Percentiles rank a stretch among this genome's conserved stretches.
These are phyloP conservation scores for Polypterus bichir DNA, from an alignment of 2,113 vertebrate species.

Conservation along the genomic window DNA sequence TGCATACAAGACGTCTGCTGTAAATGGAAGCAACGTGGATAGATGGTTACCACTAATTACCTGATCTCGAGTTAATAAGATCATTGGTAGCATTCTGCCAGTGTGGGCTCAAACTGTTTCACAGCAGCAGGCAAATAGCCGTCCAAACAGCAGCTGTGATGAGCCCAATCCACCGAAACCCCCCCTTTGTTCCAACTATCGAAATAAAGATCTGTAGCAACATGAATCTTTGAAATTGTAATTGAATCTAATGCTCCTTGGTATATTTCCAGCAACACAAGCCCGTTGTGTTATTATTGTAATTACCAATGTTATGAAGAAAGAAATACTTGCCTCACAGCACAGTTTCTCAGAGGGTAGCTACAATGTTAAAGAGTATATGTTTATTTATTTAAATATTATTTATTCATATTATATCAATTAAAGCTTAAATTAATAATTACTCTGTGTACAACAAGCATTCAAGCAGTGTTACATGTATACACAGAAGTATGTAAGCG, in stretches of 20 bases:
- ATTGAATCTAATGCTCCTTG: not conserved
- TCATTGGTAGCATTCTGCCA: conserved; percentile 1
- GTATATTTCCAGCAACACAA: not conserved
- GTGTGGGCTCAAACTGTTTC: not conserved
- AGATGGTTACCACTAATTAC: not conserved
- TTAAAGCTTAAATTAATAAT: no score
- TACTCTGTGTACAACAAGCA: no score
- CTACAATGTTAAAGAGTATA: no score
- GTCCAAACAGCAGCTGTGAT: not conserved
- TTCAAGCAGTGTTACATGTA: no score
- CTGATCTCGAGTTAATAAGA: not conserved
- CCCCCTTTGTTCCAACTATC: conserved; percentile 1
- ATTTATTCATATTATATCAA: no score
- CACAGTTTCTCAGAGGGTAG: no score
- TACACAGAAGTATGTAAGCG: no score
- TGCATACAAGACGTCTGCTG: not conserved
- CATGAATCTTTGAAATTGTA: conserved; percentile 2
- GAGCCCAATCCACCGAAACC: not conserved
- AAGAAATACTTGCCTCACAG: no score
- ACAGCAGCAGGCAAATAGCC: conserved; percentile 4
- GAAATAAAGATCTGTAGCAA: not conserved
- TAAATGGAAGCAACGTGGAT: not conserved
- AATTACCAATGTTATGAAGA: not conserved
- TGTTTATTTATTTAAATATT: no score
- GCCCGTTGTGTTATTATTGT: not conserved